A percentile compares a stretch with the other conserved stretches of the same genome.
Evolutionary conservation across 2,113 vertebrate species (phyloP).

Genomic region (Mastomys natalensis): DNA sequence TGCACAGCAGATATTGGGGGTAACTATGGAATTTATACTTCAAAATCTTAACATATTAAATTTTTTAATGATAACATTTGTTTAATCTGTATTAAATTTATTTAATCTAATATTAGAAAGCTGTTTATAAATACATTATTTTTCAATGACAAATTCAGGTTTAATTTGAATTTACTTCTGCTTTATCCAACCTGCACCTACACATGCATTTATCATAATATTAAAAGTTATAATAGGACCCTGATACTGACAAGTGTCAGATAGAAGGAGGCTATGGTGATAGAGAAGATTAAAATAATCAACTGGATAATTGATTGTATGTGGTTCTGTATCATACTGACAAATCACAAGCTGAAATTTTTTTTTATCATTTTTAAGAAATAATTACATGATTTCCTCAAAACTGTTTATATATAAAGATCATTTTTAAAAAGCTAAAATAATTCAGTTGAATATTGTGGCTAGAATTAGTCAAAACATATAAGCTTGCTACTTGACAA

Average conservation of each 20-base stretch:
- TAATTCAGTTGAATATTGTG: neutral
- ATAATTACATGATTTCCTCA: neutral
- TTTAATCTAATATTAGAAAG: neutral
- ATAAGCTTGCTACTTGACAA: constrained; percentile 6
- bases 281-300: neutral
- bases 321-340: neutral
- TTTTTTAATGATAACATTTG: neutral
- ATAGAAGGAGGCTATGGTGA: neutral
- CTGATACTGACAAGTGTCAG: neutral
- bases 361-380: neutral
- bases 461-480: neutral
- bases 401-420: constrained; percentile 35
- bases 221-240: neutral
- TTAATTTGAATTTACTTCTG: constrained; percentile 36
- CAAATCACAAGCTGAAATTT: neutral
- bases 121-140: constrained; percentile 17
- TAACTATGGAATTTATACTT: constrained; percentile 10
- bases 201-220: neutral
- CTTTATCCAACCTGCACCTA: neutral
- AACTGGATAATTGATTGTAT: neutral
- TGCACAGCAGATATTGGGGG: neutral
- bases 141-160: neutral
- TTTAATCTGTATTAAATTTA: neutral
- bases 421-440: constrained; percentile 4
- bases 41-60: neutral